Percentiles rank a stretch among this genome's conserved stretches.
phyloP scores from a whole-genome alignment of 1,140 invertebrate genomes.

The Drosophila auraria region DNA sequence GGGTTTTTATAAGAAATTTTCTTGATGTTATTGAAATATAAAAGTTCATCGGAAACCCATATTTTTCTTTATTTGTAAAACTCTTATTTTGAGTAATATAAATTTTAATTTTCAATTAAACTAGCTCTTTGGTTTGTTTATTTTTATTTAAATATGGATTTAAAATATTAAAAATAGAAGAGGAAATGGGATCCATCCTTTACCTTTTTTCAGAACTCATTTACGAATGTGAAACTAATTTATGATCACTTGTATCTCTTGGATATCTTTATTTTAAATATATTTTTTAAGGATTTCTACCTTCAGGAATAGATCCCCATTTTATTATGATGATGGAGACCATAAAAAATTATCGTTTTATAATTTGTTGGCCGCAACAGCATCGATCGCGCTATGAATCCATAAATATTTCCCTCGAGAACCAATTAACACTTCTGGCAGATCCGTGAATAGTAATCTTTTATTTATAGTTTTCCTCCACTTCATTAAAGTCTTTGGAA shows the following conservation, averaged over 20 bases:
- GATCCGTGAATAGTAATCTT: slow-evolving; percentile 23
- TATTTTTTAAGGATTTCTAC: not conserved
- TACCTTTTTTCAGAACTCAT: no score
- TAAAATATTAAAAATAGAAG: no score
- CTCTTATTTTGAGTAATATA: no score
- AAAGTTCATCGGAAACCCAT: no score
- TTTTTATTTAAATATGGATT: no score
- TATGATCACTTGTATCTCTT: not conserved
- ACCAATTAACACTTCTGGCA: slow-evolving; percentile 46
- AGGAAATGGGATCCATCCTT: no score
- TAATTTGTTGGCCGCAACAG: not conserved
- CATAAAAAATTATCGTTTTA: slow-evolving; percentile 10
- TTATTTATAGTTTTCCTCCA: slow-evolving; percentile 43
- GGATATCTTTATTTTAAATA: not conserved
- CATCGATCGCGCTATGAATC: slow-evolving; percentile 15
- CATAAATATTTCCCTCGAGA: slow-evolving; percentile 29
- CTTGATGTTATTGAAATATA: no score
- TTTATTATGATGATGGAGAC: not conserved
- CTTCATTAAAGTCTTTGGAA: slow-evolving; percentile 58
- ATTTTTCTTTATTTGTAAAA: no score
- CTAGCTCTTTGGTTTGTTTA: no score
- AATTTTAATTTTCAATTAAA: no score
- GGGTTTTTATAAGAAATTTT: no score
- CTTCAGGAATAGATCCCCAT: not conserved
- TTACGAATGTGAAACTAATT: not conserved